Evolutionary conservation across 23 tunicate genomes (phyloP).

Genomic region (Aplidium turbinatum): DNA sequence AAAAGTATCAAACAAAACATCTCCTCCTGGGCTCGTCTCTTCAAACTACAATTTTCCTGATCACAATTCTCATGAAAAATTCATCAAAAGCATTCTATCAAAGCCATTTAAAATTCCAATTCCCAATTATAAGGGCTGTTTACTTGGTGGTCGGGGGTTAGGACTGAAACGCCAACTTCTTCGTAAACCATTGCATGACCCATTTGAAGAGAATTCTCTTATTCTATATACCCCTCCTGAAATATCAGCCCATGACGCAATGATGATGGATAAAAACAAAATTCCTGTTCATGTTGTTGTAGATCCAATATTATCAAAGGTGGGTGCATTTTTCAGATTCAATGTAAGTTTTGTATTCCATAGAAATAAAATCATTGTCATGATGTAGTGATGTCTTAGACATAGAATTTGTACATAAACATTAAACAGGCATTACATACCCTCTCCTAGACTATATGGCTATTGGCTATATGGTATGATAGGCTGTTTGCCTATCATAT

Average conservation of each 20-base stretch:
- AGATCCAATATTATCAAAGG: slow-evolving; percentile 88
- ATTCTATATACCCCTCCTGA: slow-evolving; percentile 87
- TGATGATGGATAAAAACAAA: slow-evolving; percentile 84
- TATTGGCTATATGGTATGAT: too few species aligned
- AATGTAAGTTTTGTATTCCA: too few species aligned
- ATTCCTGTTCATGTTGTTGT: slow-evolving; percentile 97
- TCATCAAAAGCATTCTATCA: slow-evolving; percentile 71
- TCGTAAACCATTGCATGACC: slow-evolving; percentile 91
- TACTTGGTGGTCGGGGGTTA: slow-evolving; percentile 47
- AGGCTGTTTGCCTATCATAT: too few species aligned
- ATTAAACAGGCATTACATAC: too few species aligned
- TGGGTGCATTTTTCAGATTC: slow-evolving; percentile 1
- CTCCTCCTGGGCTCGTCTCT: neutral
- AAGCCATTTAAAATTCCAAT: slow-evolving; percentile 90
- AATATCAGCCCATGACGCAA: slow-evolving; percentile 69
- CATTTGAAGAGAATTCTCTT: slow-evolving; percentile 89
- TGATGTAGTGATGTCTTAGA: too few species aligned
- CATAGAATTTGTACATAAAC: too few species aligned
- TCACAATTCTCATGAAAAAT: slow-evolving; percentile 52
- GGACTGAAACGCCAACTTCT: slow-evolving; percentile 71
- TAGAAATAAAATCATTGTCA: too few species aligned
- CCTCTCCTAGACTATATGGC: too few species aligned
- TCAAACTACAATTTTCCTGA: slow-evolving; percentile 31
- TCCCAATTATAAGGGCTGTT: slow-evolving; percentile 68
- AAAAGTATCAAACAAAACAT: too few species aligned